Evolutionary conservation across 37 sponge, comb jelly and placozoan genomes (phyloP).

Genomic region (Spongilla lacustris): DNA sequence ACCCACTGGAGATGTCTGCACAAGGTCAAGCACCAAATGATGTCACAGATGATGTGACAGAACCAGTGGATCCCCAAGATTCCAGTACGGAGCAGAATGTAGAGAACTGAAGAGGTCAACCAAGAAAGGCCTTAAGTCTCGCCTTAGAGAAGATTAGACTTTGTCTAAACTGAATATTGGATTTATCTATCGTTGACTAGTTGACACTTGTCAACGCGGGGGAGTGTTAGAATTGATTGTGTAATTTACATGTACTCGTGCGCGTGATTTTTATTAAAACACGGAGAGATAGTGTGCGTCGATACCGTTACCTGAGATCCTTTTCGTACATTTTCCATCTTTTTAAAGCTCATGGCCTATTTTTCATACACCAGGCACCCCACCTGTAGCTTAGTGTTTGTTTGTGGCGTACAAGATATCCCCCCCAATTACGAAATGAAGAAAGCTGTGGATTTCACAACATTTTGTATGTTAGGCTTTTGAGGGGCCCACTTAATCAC

Average conservation of each 20-base stretch:
- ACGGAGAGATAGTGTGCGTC: too few species aligned
- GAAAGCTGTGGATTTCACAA: too few species aligned
- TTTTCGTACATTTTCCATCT: too few species aligned
- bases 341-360: too few species aligned
- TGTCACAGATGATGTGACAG: not conserved
- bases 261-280: too few species aligned
- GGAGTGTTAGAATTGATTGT: not conserved
- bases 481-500: too few species aligned
- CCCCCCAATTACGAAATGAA: too few species aligned
- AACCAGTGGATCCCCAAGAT: not conserved
- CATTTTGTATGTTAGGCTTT: too few species aligned
- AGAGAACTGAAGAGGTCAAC: not conserved
- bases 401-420: too few species aligned
- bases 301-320: too few species aligned
- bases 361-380: too few species aligned
- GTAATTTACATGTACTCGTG: not conserved
- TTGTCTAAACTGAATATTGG: not conserved
- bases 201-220: not conserved
- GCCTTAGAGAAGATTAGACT: not conserved
- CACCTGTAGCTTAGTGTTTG: too few species aligned
- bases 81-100: not conserved
- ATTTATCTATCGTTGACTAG: not conserved
- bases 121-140: not conserved
- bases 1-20: constrained; percentile 23
- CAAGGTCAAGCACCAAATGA: not conserved